A percentile compares a stretch with the other conserved stretches of the same genome.
Evolutionary conservation across 2,888 invertebrate species (phyloP).

Genomic region (Hoplodrina blanda): DNA sequence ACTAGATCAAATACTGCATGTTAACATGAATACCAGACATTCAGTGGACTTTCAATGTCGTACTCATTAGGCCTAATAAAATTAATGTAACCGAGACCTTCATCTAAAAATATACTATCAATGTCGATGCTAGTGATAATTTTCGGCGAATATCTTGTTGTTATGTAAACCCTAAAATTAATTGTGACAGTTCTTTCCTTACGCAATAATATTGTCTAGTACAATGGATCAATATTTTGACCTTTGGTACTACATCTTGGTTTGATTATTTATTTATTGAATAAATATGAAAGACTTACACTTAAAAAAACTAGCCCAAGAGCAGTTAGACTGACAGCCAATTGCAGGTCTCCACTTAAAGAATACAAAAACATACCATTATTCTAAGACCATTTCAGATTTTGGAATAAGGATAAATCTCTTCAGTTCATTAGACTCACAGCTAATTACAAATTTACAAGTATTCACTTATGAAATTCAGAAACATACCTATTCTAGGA

Average conservation of each 20-base stretch:
- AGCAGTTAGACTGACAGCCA: too few species aligned
- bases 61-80: constrained; percentile 74
- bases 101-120: constrained; percentile 86
- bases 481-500: too few species aligned
- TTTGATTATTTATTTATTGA: constrained; percentile 4
- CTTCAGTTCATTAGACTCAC: too few species aligned
- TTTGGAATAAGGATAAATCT: too few species aligned
- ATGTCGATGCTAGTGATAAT: constrained; percentile 67
- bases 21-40: constrained; percentile 37
- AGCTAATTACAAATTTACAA: too few species aligned
- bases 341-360: too few species aligned
- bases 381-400: too few species aligned
- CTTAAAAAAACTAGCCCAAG: too few species aligned
- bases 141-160: constrained; percentile 53
- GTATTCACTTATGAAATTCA: too few species aligned
- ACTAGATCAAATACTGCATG: constrained; percentile 25
- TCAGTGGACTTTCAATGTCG: constrained; percentile 73
- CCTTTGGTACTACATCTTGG: constrained; percentile 61
- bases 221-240: constrained; percentile 64
- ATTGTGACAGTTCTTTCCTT: background rate
- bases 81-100: constrained; percentile 86
- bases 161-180: constrained; percentile 49
- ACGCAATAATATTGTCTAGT: constrained; percentile 23
- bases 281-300: too few species aligned
- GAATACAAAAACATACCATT: background rate